phyloP scores from a whole-genome alignment of 1,140 invertebrate species.

The Gonioctena quinquepunctata region DNA sequence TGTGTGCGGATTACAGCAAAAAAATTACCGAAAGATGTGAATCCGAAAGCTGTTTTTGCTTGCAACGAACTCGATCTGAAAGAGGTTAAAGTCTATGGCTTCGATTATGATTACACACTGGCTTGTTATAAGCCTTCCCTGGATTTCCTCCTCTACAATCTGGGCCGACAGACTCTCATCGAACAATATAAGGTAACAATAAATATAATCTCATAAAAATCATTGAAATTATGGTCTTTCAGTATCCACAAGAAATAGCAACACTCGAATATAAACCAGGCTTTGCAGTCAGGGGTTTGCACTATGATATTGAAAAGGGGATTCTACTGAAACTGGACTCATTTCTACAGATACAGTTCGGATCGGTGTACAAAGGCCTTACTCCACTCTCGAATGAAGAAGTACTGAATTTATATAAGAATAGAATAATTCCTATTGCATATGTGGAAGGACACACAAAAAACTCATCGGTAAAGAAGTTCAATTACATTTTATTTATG shows the following conservation, averaged over 20 bases:
- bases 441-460: conserved; percentile 72
- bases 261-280: conserved; percentile 83
- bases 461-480: conserved; percentile 42
- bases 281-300: conserved; percentile 91
- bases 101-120: conserved; percentile 98
- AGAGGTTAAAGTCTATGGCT: conserved; percentile 94
- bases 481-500: no score
- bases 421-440: conserved; percentile 79
- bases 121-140: conserved; percentile 92
- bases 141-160: conserved; percentile 89
- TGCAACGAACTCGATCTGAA: conserved; percentile 93
- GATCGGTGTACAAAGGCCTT: conserved; percentile 89
- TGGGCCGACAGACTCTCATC: conserved; percentile 86
- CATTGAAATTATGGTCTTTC: conserved; percentile 48
- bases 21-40: conserved; percentile 84
- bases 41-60: conserved; percentile 87
- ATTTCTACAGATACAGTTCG: conserved; percentile 94
- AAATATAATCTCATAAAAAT: no score
- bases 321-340: conserved; percentile 94
- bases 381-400: conserved; percentile 82
- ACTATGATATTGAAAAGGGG: conserved; percentile 96
- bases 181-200: conserved; percentile 81
- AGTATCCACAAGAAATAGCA: conserved; percentile 90
- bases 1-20: no score
- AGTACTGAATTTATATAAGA: conserved; percentile 85